Evolutionary conservation across 1,140 invertebrate genomes (phyloP).

Genomic region (Carcinoscorpius rotundicauda): DNA sequence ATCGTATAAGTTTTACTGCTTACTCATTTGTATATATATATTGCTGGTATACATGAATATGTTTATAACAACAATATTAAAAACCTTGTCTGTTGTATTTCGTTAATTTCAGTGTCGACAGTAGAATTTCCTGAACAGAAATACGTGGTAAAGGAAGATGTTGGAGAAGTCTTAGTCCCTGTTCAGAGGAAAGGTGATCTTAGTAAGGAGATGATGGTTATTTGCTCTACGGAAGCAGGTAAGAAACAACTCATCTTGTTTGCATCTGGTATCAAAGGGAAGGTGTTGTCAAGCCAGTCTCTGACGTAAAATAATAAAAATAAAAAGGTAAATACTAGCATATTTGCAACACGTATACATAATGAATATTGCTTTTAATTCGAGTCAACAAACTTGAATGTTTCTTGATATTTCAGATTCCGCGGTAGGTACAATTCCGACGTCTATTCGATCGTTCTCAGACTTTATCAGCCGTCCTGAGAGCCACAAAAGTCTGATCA

Average conservation of each 20-base stretch:
- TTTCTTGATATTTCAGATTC: slow-evolving; percentile 24
- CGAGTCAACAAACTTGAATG: no score
- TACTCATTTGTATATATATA: no score
- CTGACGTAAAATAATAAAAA: no score
- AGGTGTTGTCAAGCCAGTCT: no score
- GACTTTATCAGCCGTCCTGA: slow-evolving; percentile 33
- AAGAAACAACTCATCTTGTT: slow-evolving; percentile 1
- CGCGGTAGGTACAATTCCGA: slow-evolving; percentile 30
- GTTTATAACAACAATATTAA: no score
- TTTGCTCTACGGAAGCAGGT: slow-evolving; percentile 33
- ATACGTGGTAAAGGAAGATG: slow-evolving; percentile 31
- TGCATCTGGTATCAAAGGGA: no score
- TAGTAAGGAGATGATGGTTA: slow-evolving; percentile 33
- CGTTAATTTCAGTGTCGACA: slow-evolving; percentile 28
- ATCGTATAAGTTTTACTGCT: no score
- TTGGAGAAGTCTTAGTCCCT: slow-evolving; percentile 31
- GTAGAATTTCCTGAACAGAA: slow-evolving; percentile 28
- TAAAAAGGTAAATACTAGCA: no score
- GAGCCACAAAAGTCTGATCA: slow-evolving; percentile 30
- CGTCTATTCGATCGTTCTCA: slow-evolving; percentile 30
- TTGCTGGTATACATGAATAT: no score
- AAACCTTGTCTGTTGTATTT: background rate
- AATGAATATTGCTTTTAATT: no score
- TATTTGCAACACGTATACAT: no score
- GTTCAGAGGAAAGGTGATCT: slow-evolving; percentile 33